A percentile compares a stretch with the other conserved stretches of the same genome.
Evolutionary conservation across 1,140 invertebrate species (phyloP).

Genomic region (Drosophila rufa): DNA sequence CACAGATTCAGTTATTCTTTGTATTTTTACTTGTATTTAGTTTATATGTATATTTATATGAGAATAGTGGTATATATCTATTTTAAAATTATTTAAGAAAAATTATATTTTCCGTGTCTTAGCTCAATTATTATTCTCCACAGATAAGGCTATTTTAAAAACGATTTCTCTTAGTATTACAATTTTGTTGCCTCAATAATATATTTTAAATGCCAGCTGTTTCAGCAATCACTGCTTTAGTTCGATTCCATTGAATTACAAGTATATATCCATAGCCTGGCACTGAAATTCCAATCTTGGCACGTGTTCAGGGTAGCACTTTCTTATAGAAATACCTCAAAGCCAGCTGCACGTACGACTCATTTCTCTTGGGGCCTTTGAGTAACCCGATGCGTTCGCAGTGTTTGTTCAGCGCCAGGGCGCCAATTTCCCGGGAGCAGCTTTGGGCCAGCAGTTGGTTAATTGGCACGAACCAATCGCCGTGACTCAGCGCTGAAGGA

Average conservation of each 20-base stretch:
- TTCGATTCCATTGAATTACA: conserved; percentile 6
- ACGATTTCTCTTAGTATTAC: not conserved
- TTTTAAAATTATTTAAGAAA: not conserved
- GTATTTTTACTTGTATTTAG: too few species aligned
- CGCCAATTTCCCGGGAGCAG: conserved; percentile 45
- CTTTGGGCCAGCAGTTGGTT: conserved; percentile 50
- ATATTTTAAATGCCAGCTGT: not conserved
- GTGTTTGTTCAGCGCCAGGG: conserved; percentile 20
- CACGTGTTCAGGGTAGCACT: conserved; percentile 42
- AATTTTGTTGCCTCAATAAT: not conserved
- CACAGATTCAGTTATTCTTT: too few species aligned
- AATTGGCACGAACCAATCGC: conserved; percentile 38
- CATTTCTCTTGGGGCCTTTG: conserved; percentile 48
- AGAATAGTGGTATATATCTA: not conserved
- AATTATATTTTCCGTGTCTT: too few species aligned
- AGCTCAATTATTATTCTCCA: not conserved
- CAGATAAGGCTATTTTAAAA: not conserved
- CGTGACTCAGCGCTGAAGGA: conserved; percentile 43
- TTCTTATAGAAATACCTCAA: conserved; percentile 49
- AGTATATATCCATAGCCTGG: not conserved
- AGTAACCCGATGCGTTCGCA: conserved; percentile 56
- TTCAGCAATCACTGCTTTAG: not conserved
- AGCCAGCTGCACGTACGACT: conserved; percentile 58
- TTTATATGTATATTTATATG: too few species aligned
- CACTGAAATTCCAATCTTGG: conserved; percentile 17